phyloP scores from a whole-genome alignment of 23 tunicate genomes.

The Phallusia fumigata region DNA sequence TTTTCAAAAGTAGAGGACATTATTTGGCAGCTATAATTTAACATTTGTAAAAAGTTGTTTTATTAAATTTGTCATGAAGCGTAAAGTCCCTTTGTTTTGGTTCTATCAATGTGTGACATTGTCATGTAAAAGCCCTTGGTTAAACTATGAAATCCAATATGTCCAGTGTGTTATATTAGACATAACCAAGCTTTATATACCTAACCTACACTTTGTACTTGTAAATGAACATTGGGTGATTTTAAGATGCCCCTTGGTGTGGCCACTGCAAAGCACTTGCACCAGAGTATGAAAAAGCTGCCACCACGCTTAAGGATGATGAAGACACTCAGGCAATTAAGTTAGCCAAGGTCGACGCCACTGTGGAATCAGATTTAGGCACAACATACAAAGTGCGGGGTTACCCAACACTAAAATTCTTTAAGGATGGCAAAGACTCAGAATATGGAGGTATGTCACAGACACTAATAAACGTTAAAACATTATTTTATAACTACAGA shows the following conservation, averaged over 20 bases:
- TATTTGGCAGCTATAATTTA: too few relatives aligned
- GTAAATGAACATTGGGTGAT: background rate
- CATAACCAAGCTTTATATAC: too few relatives aligned
- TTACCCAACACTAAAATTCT: constrained; percentile 96
- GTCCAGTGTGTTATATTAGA: too few relatives aligned
- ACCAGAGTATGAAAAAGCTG: constrained; percentile 98
- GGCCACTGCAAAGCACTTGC: constrained; percentile 99
- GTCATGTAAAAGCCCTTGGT: too few relatives aligned
- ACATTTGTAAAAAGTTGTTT: too few relatives aligned
- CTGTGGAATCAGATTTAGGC: constrained; percentile 59
- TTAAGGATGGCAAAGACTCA: constrained; percentile 59
- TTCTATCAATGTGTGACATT: too few relatives aligned
- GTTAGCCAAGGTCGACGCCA: constrained; percentile 97
- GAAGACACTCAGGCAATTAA: constrained; percentile 32
- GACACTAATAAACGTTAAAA: too few relatives aligned
- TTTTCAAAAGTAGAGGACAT: too few relatives aligned
- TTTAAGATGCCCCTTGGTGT: constrained; percentile 99
- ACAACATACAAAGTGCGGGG: constrained; percentile 80
- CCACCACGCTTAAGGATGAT: constrained; percentile 26
- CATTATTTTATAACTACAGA: constrained; percentile 36
- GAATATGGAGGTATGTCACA: constrained; percentile 77
- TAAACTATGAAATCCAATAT: too few relatives aligned
- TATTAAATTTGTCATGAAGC: too few relatives aligned
- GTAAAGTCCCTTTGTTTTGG: too few relatives aligned
- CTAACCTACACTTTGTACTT: too few relatives aligned